Base-by-base conservation (phyloP, 30 jellyfish, hydroid and myxozoan genomes). In the Chrysaora quinquecirrha region DNA sequence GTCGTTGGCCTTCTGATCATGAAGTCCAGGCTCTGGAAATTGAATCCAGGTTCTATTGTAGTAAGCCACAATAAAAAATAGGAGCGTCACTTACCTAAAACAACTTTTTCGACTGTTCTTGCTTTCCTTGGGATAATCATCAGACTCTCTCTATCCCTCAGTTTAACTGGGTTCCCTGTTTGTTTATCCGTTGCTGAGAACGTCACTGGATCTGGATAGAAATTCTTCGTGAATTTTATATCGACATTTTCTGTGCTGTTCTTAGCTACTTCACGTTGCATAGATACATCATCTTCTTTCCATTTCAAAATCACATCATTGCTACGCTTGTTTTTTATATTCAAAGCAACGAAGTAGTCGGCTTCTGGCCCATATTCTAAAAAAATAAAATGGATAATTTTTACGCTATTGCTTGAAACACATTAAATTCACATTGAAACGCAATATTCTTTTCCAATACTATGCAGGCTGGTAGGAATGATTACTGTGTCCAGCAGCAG, bases 201-300 rank as follows among this genome's bases (percentile, higher is more conserved):
- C 1, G 68, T 20, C 31, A 82, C 48, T 6, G 92, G 92, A 34
- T 82, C 67, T 21, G 92, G 92, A 33, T 50, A 82, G 46, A 67
- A 82, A 30, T 25, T 34, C 58, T 82, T 34, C 33, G 18, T 65
- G 29, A 33, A 31, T 11, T 21, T 34, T 16, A 82, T 34, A 4
- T 32, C 71, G 56, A 69, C 33, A 67, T 43, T n/a, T 2, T 25
- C 56, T 2, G 62, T 34, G 62, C 73, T 82, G 14, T 43, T 48
- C 61, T 60, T 46, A 22, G 67, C 46, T 16, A 82, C 30, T 19
- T 68, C 79, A 1, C 61, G 25, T 48, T 69, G 71, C 48, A 68
- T 82, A 10, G 64, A 21, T 2, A 23, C 29, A n/a, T 47, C 82
- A 29, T 46, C 62, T 34, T 82, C 80, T 34, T 31, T 64, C 92